A percentile compares a stretch with the other conserved stretches of the same genome.
Conservation (phyloP, 2,113 vertebrate genomes). For the Collichthys lucidus region DNA sequence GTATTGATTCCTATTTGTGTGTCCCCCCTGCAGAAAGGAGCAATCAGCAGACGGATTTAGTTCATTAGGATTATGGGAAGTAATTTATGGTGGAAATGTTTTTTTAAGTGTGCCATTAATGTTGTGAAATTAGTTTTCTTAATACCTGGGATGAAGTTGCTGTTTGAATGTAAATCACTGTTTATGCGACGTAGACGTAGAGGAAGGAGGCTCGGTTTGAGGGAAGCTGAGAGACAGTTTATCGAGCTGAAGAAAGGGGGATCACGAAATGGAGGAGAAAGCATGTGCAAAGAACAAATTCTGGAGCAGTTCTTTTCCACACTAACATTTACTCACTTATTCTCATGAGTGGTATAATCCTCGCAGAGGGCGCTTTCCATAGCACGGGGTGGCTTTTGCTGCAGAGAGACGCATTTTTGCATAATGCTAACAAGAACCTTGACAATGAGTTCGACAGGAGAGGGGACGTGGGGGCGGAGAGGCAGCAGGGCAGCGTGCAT, state of each 20-base stretch:
- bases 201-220: constrained; percentile 3
- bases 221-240: constrained; percentile 8
- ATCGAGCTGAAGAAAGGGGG: neutral
- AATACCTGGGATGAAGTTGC: constrained; percentile 61
- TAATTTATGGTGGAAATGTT: constrained; percentile 59
- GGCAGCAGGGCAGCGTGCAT: constrained; percentile 38
- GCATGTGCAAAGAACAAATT: constrained; percentile 1
- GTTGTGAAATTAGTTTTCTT: constrained; percentile 64
- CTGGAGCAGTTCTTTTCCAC: neutral
- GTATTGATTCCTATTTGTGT: constrained; percentile 58
- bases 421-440: constrained; percentile 72
- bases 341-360: constrained; percentile 47
- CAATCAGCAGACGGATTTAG: constrained; percentile 67
- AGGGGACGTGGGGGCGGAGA: constrained; percentile 45
- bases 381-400: constrained; percentile 52
- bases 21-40: constrained; percentile 44
- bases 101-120: constrained; percentile 46
- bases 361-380: constrained; percentile 40
- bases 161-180: constrained; percentile 66
- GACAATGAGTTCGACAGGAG: constrained; percentile 74
- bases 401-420: constrained; percentile 53
- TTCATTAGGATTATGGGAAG: constrained; percentile 70
- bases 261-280: neutral
- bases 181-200: constrained; percentile 9
- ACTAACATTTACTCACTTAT: constrained; percentile 5